A percentile compares a stretch with the other conserved stretches of the same genome.
Evolutionary conservation across 1,140 invertebrate species (phyloP).

Genomic region (Bilobella aurantiaca): DNA sequence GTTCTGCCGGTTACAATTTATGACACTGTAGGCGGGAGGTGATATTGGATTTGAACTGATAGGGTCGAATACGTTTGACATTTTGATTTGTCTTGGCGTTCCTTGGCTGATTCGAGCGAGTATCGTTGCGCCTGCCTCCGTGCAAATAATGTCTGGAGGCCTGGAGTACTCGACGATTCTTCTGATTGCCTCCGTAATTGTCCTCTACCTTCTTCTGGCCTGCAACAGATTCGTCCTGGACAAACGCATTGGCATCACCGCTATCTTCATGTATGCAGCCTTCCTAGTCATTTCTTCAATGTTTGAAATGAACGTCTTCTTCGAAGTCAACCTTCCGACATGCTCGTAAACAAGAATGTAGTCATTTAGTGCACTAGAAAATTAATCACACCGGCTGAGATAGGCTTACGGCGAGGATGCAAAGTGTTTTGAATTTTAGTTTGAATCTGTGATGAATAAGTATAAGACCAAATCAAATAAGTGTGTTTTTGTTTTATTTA

Average conservation of each 20-base stretch:
- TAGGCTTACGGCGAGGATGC: not conserved
- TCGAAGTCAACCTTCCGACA: conserved; percentile 41
- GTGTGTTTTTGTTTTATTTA: no score
- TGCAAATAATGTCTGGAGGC: conserved; percentile 66
- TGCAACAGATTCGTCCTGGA: conserved; percentile 69
- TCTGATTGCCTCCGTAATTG: conserved; percentile 60
- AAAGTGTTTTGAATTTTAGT: no score
- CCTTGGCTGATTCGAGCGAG: conserved; percentile 71
- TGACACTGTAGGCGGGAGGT: no score
- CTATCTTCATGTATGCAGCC: conserved; percentile 49
- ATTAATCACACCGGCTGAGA: not conserved
- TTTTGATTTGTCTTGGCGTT: conserved; percentile 62
- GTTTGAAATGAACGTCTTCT: conserved; percentile 48
- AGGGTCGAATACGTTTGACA: conserved; percentile 66
- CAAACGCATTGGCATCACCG: conserved; percentile 53
- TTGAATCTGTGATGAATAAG: no score
- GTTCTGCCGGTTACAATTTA: not conserved
- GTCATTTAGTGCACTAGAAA: not conserved
- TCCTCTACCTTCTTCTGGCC: conserved; percentile 63
- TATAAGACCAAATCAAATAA: no score
- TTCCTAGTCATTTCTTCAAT: conserved; percentile 54
- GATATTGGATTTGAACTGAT: not conserved
- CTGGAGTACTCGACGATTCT: conserved; percentile 71
- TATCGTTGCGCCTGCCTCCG: conserved; percentile 47
- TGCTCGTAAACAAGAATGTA: conserved; percentile 35